phyloP scores from a whole-genome alignment of 2,797 vertebrate species.

The Myripristis murdjan region DNA sequence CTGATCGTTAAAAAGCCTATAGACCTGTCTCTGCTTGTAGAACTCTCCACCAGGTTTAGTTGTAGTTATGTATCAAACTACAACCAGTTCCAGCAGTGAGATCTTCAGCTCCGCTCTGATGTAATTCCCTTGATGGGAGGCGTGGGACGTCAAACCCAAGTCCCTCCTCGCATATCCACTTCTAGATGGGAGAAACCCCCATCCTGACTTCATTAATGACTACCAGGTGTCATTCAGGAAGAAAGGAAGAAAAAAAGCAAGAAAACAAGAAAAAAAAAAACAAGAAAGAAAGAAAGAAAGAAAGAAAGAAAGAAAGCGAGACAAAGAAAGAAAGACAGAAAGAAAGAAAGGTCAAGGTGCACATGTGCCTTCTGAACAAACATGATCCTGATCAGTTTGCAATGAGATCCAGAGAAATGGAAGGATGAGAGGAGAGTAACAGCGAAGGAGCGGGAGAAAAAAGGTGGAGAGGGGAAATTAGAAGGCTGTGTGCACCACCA shows the following conservation, averaged over 20 bases:
- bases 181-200: constrained; percentile 48
- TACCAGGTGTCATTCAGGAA: constrained; percentile 56
- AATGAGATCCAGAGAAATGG: too few relatives aligned
- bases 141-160: constrained; percentile 47
- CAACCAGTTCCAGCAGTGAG: constrained; percentile 50
- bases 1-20: constrained; percentile 12
- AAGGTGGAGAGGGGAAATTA: constrained; percentile 39
- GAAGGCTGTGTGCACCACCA: constrained; percentile 35
- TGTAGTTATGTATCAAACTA: constrained; percentile 40
- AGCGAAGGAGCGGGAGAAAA: neutral
- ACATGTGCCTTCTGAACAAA: neutral
- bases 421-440: neutral
- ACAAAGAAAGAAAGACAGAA: constrained; percentile 5
- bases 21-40: constrained; percentile 30
- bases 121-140: constrained; percentile 69
- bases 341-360: neutral
- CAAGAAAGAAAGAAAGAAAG: neutral
- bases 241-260: neutral
- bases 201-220: constrained; percentile 64
- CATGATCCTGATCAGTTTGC: neutral
- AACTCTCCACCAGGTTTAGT: constrained; percentile 36
- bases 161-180: constrained; percentile 51
- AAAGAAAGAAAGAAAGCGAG: neutral
- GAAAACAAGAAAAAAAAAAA: neutral
- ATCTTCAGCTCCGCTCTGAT: constrained; percentile 59